phyloP scores from a whole-genome alignment of 2,113 vertebrate species.

The Hepsetus odoe region DNA sequence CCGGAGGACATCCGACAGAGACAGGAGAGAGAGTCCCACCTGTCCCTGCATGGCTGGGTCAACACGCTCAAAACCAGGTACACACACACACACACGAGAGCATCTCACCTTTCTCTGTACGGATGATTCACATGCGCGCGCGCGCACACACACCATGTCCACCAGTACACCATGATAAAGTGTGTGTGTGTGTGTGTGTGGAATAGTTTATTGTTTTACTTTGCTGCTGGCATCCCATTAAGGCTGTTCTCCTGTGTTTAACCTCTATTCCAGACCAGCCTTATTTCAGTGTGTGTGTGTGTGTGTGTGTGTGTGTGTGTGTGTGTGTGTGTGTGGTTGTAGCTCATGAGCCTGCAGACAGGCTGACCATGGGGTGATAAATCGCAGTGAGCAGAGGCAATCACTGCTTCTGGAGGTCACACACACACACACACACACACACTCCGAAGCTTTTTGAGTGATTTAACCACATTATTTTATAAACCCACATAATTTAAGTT shows the following conservation, averaged over 20 bases:
- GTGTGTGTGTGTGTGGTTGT: constrained; percentile 45
- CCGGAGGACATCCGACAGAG: constrained; percentile 80
- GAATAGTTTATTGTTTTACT: constrained; percentile 69
- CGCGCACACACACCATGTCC: too few species aligned
- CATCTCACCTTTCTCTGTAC: not conserved
- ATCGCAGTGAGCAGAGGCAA: constrained; percentile 74
- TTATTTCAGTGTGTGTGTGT: constrained; percentile 50
- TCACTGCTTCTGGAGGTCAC: constrained; percentile 74
- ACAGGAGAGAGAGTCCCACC: constrained; percentile 76
- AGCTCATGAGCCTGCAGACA: constrained; percentile 49
- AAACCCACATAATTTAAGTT: not conserved
- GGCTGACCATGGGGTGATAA: constrained; percentile 72
- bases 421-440: constrained; percentile 2
- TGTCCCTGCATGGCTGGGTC: constrained; percentile 86
- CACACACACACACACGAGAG: constrained; percentile 32
- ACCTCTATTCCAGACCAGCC: constrained; percentile 49
- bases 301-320: constrained; percentile 40
- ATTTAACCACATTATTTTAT: too few species aligned
- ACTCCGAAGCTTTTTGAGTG: not conserved
- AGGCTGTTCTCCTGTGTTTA: constrained; percentile 56
- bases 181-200: constrained; percentile 48
- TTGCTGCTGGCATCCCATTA: constrained; percentile 72
- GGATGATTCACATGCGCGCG: not conserved
- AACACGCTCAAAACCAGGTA: constrained; percentile 86
- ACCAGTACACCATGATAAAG: too few species aligned